phyloP scores from a whole-genome alignment of 23 tunicate genomes.

The Clavelina lepadiformis region DNA sequence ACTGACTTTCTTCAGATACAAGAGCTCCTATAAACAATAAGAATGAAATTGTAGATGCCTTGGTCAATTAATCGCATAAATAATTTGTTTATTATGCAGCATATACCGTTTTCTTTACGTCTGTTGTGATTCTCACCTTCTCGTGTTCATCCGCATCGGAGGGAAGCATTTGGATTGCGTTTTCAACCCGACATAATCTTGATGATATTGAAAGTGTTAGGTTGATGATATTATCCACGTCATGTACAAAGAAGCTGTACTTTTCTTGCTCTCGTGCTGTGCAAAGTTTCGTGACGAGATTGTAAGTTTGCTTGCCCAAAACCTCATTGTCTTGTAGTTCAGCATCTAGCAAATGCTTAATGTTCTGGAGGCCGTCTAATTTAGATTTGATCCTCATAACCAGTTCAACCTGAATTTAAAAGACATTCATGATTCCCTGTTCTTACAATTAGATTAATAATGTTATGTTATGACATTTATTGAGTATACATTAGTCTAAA shows the following conservation, averaged over 20 bases:
- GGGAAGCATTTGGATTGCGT: slow-evolving; percentile 46
- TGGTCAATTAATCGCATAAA: too few species aligned
- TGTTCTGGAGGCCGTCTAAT: slow-evolving; percentile 37
- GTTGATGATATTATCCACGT: slow-evolving; percentile 76
- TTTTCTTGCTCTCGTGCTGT: slow-evolving; percentile 44
- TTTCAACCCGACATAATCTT: slow-evolving; percentile 62
- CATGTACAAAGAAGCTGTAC: slow-evolving; percentile 61
- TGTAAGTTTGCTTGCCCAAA: slow-evolving; percentile 36
- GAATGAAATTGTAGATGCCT: not conserved
- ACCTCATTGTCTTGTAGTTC: slow-evolving; percentile 56
- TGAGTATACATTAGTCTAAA: too few species aligned
- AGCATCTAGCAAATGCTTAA: slow-evolving; percentile 29
- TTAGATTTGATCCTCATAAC: slow-evolving; percentile 59
- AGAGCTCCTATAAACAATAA: slow-evolving; percentile 16
- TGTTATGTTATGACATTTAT: too few species aligned
- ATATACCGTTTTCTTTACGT: too few species aligned
- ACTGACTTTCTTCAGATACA: slow-evolving; percentile 26
- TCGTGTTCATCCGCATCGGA: slow-evolving; percentile 25
- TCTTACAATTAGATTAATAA: too few species aligned
- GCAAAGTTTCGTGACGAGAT: slow-evolving; percentile 31
- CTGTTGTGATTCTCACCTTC: slow-evolving; percentile 17
- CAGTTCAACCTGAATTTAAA: slow-evolving; percentile 53
- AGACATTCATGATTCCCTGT: too few species aligned
- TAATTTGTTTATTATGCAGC: too few species aligned
- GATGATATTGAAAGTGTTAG: slow-evolving; percentile 56